Evolutionary conservation across 1,140 invertebrate species (phyloP), one percentile per base, ranked within the genome.

Genomic region (Paraescarpia echinospica): DNA sequence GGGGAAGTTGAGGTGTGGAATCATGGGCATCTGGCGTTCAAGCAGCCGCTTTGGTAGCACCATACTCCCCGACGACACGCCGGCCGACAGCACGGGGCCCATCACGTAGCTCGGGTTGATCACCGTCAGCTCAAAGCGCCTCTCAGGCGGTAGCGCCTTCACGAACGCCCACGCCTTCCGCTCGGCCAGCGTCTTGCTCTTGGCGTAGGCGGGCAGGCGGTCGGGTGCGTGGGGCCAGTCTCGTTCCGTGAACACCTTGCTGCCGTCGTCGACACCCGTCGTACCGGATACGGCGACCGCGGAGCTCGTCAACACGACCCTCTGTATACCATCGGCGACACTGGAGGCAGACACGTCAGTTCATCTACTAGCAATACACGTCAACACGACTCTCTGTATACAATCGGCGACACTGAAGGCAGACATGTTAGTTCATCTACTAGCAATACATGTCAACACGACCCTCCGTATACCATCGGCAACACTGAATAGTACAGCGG

Each of bases 141-240:
- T 77, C 59, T 92, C 92, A 2, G 33, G 48, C 33, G 34, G 48
- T 12, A 94, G 33, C 34, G 51, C 27, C 33, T 51, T 27, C 18
- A 97, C 95, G 94, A 96, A 97, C 91, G 97, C 96, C 97, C 97
- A 97, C 1, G 97, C 97, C 91, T 96, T 96, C 94, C 95, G 96
- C 94, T 97, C 97, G 31, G 97, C 97, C 89, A 97, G 93, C n/a
- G 96, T 96, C 94, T 97, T 97, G 91, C 96, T 96, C 94, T 96
- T 96, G 33, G 95, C 94, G 93, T 97, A 97, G 8, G 95, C 93
- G 89, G 95, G 95, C 31, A 94, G 92, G 59, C 93, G 94, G 22
- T 94, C 94, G 31, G 94, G 89, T 92, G 97, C 95, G 18, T 0
- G 18, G 22, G 59, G 59, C 97, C 97, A 97, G 93, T 97, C 96